Evolutionary conservation across 2,888 invertebrate species (phyloP).

Genomic region (Tribolium freemani): DNA sequence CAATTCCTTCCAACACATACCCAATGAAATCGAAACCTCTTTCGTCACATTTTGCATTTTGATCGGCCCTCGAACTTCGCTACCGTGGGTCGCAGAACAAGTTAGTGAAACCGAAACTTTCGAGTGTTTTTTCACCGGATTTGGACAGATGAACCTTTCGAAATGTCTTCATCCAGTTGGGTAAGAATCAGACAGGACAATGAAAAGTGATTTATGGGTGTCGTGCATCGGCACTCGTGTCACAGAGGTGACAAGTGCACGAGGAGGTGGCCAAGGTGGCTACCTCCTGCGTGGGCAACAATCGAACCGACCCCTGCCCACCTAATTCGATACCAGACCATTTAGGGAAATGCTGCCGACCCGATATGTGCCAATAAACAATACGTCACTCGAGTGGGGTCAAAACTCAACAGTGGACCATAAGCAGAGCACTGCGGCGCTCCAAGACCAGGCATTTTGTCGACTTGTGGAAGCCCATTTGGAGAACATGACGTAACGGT

Average conservation of each 20-base stretch:
- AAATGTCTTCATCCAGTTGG: neutral
- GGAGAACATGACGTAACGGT: slow-evolving; percentile 14
- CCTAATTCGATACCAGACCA: neutral
- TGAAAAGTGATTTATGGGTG: neutral
- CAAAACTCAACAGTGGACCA: neutral
- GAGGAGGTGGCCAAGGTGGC: slow-evolving; percentile 1
- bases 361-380: neutral
- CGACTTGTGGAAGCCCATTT: neutral
- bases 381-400: neutral
- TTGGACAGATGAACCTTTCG: neutral
- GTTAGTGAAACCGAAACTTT: neutral
- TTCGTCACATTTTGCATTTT: neutral
- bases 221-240: slow-evolving; percentile 2
- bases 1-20: neutral
- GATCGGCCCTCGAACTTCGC: neutral
- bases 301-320: slow-evolving; percentile 21
- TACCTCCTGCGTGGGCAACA: neutral
- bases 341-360: slow-evolving; percentile 17
- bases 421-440: too few relatives aligned
- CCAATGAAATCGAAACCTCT: neutral
- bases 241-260: slow-evolving; percentile 13
- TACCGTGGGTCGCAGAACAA: neutral
- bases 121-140: neutral
- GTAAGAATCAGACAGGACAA: neutral
- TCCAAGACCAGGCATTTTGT: too few relatives aligned